Conservation (phyloP, 2,113 vertebrate genomes). For the Delphinapterus leucas region DNA sequence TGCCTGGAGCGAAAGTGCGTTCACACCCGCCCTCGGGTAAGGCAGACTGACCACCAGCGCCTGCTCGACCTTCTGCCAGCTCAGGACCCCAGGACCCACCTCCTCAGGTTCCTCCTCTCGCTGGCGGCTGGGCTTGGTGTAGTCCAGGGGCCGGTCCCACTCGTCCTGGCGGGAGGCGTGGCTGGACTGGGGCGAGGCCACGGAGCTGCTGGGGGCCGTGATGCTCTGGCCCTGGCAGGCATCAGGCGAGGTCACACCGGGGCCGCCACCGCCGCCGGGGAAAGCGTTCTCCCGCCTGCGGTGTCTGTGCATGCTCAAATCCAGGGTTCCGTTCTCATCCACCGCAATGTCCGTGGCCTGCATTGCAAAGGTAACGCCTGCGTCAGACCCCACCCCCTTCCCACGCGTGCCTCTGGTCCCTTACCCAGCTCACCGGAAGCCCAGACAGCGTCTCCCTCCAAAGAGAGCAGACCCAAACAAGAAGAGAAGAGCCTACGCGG, state of each 20-base stretch:
- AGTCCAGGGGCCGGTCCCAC: constrained; percentile 97
- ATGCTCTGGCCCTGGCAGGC: constrained; percentile 88
- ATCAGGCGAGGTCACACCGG: constrained; percentile 90
- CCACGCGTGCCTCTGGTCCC: rapidly evolving
- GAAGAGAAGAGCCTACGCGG: background rate
- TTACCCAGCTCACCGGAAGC: background rate
- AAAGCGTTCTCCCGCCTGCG: constrained; percentile 87
- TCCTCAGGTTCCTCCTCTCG: constrained; percentile 96
- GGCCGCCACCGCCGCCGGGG: constrained; percentile 88
- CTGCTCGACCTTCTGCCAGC: background rate
- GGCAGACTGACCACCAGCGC: too few species aligned
- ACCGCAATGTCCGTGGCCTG: constrained; percentile 96
- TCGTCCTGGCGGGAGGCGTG: constrained; percentile 95
- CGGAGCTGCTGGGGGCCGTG: constrained; percentile 88
- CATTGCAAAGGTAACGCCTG: background rate
- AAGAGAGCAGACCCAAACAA: background rate
- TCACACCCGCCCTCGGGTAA: background rate
- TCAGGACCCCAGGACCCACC: constrained; percentile 76
- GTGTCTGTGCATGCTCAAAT: constrained; percentile 98
- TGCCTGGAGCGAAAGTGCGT: background rate
- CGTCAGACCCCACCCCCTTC: background rate
- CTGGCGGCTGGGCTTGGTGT: constrained; percentile 96
- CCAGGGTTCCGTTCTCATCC: constrained; percentile 97
- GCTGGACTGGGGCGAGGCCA: constrained; percentile 92
- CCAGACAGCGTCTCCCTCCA: background rate